Percentiles rank a stretch among this genome's conserved stretches.
Evolutionary conservation across 2,113 vertebrate genomes (phyloP).

Genomic region (Talpa occidentalis): DNA sequence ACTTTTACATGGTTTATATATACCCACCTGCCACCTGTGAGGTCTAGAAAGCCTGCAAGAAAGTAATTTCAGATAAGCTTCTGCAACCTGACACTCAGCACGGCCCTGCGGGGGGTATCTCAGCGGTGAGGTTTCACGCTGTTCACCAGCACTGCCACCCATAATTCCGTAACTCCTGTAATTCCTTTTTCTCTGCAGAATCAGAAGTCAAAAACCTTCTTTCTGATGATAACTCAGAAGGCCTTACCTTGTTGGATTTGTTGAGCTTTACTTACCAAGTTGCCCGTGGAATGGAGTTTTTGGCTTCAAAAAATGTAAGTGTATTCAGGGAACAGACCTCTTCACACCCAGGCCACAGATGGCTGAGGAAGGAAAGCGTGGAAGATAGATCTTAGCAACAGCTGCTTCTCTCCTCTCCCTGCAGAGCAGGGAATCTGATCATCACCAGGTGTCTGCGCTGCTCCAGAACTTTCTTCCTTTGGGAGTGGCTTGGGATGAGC

Average conservation of each 20-base stretch:
- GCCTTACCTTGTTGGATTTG: constrained; percentile 94
- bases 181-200: constrained; percentile 82
- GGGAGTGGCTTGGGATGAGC: neutral
- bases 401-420: neutral
- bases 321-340: neutral
- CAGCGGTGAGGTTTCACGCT: neutral
- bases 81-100: neutral
- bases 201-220: constrained; percentile 93
- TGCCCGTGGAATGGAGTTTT: constrained; percentile 97
- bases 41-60: neutral
- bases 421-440: accelerated
- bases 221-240: constrained; percentile 91
- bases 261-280: constrained; percentile 99
- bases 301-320: constrained; percentile 98
- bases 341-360: neutral
- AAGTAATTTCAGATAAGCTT: neutral
- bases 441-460: neutral
- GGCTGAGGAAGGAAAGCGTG: neutral
- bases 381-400: accelerated
- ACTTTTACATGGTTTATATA: neutral
- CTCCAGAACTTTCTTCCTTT: neutral
- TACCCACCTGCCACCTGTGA: neutral
- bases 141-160: neutral
- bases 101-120: too few species aligned
- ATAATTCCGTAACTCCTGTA: neutral